Percentiles rank a stretch among this genome's conserved stretches.
phyloP scores from a whole-genome alignment of 2,113 vertebrate genomes.

The Rhynchopsitta pachyrhyncha region DNA sequence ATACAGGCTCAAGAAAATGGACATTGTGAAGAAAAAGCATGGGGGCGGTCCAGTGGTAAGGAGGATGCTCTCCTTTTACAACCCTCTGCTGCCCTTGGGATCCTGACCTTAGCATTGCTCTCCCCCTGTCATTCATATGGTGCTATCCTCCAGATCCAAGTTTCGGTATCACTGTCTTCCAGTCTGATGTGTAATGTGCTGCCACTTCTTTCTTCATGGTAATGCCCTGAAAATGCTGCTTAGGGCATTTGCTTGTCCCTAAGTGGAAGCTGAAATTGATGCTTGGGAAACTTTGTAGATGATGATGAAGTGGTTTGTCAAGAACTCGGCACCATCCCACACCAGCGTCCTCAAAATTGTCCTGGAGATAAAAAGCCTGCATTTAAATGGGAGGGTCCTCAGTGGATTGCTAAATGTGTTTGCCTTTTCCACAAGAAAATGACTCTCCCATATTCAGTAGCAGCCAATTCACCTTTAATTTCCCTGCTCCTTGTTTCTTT shows the following conservation, averaged over 20 bases:
- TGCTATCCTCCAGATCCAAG: not conserved
- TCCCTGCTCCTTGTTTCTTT: not conserved
- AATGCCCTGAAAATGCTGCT: not conserved
- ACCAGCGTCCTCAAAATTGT: not conserved
- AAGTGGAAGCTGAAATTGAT: not conserved
- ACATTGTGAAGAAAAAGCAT: not conserved
- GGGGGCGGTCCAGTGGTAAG: fast-evolving
- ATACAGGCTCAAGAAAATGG: not conserved
- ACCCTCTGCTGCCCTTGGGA: not conserved
- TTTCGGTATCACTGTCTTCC: not conserved
- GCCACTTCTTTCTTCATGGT: not conserved
- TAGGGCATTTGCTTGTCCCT: not conserved
- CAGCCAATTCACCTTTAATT: not conserved
- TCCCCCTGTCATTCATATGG: not conserved
- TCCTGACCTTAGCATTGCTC: not conserved
- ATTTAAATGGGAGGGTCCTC: constrained; percentile 24
- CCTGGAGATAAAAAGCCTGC: constrained; percentile 4
- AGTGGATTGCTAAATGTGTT: not conserved
- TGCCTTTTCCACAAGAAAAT: not conserved
- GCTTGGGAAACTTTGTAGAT: not conserved
- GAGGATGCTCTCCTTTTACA: not conserved
- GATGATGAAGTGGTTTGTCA: constrained; percentile 10
- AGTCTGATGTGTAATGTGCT: not conserved
- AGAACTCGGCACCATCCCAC: not conserved
- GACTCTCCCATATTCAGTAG: not conserved